A percentile compares a stretch with the other conserved stretches of the same genome.
phyloP scores from a whole-genome alignment of 2,113 vertebrate genomes.

The Lipotes vexillifer region DNA sequence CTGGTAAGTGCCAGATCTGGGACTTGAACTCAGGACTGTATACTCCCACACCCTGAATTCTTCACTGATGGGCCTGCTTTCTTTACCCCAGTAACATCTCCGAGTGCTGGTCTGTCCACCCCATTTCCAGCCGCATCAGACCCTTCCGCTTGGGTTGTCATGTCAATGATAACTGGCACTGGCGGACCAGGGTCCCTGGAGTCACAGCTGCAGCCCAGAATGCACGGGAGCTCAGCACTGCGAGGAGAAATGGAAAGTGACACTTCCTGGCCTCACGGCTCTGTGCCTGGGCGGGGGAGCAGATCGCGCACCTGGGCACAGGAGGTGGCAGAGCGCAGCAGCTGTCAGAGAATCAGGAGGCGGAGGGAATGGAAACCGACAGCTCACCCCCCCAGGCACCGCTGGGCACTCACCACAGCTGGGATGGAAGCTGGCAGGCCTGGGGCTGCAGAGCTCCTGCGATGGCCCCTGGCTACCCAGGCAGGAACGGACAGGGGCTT shows the following conservation, averaged over 20 bases:
- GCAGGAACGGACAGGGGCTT: neutral
- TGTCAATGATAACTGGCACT: rapidly evolving
- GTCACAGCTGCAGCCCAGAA: neutral
- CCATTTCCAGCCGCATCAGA: neutral
- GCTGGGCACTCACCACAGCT: neutral
- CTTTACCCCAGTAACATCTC: rapidly evolving
- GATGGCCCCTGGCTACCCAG: neutral
- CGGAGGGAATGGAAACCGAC: neutral
- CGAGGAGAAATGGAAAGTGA: neutral
- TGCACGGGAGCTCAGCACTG: neutral
- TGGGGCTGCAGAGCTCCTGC: neutral
- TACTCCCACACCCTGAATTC: neutral
- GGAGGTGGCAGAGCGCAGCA: neutral
- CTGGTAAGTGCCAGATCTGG: neutral
- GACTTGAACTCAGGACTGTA: neutral
- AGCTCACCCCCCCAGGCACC: neutral
- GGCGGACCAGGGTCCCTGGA: neutral
- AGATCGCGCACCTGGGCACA: neutral
- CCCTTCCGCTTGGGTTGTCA: neutral
- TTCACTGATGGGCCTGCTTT: neutral
- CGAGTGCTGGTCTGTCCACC: rapidly evolving
- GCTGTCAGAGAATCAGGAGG: neutral
- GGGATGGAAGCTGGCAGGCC: neutral
- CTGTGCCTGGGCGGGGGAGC: rapidly evolving
- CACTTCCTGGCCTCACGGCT: neutral